Base-by-base conservation (phyloP, 2,888 invertebrate species). In the Drosophila nr. fundita region DNA sequence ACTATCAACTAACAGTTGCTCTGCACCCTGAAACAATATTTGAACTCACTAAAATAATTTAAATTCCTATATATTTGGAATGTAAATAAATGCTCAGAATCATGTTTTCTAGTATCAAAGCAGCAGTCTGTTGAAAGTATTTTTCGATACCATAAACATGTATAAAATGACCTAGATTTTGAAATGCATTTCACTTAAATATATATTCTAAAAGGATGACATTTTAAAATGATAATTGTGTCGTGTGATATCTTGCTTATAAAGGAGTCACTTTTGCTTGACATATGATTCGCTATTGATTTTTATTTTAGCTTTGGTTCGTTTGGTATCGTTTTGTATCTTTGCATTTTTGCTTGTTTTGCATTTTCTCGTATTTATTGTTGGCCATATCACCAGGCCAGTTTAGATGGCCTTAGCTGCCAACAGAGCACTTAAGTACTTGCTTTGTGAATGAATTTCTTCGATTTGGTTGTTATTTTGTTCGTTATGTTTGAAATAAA, bases 361-460 rank as follows among this genome's bases (percentile, higher is more conserved):
- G 55, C 55, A 40, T 40, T 29, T 55, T 29, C 27, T 40, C 27
- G 21, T 6, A 21, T 57, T 57, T 57, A 24, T 29, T 29, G 8
- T 57, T 42, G 30, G 30, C 21, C 30, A 64, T 65, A 70, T 74
- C 55, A 50, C 50, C 58, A 68, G 65, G 50, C 67, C 69, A 64
- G 55, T 52, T 52, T 48, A 29, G 49, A 38, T 59, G 30, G 45
- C 8, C 32, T 49, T 63, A 50, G 65, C 40, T 57, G 45, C 63
- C 59, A 71, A 72, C 50, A 71, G 68, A 76, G 72, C 76, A 82
- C 82, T 82, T 73, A 58, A 68, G 79, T 69, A 67, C 68, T 73
- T 76, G 67, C 84, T 78, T 72, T 84, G 84, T 82, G 76, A 84
- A 78, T 84, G 84, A 73, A 74, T 78, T 82, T 73, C 73, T 71